Conservation (phyloP, 2,113 vertebrate species). For the Riparia riparia region DNA sequence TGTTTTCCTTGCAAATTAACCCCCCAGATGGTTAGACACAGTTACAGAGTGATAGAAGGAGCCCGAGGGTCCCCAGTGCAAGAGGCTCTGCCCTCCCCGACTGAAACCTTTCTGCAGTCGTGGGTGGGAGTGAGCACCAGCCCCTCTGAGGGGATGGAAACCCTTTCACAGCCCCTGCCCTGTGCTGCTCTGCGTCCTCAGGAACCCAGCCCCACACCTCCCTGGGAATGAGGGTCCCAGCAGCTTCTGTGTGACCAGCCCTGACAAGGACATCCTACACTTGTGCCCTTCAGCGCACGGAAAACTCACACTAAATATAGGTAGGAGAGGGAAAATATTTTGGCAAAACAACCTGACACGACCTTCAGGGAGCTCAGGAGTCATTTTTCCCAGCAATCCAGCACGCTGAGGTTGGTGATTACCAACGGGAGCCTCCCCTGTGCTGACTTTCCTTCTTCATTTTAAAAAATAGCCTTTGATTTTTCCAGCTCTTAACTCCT, state of each 20-base stretch:
- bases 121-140: rapidly evolving
- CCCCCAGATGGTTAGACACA: rapidly evolving
- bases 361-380: not conserved
- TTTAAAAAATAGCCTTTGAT: not conserved
- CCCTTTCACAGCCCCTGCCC: not conserved
- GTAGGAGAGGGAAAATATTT: not conserved
- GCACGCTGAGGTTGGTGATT: not conserved
- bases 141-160: not conserved
- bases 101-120: not conserved
- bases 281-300: not conserved
- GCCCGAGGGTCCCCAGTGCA: not conserved
- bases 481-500: not conserved
- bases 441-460: not conserved
- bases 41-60: not conserved
- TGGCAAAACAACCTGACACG: not conserved
- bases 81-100: not conserved
- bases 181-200: not conserved
- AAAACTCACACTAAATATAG: not conserved
- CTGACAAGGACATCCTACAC: not conserved
- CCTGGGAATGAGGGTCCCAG: rapidly evolving
- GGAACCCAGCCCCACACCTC: not conserved
- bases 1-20: not conserved
- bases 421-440: not conserved
- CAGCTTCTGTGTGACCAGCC: not conserved
- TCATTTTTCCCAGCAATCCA: not conserved